Percentiles rank a stretch among this genome's conserved stretches.
These are phyloP conservation scores for Pycnonotus jocosus DNA, from an alignment of 2,113 vertebrate species.

Conservation along the genomic window DNA sequence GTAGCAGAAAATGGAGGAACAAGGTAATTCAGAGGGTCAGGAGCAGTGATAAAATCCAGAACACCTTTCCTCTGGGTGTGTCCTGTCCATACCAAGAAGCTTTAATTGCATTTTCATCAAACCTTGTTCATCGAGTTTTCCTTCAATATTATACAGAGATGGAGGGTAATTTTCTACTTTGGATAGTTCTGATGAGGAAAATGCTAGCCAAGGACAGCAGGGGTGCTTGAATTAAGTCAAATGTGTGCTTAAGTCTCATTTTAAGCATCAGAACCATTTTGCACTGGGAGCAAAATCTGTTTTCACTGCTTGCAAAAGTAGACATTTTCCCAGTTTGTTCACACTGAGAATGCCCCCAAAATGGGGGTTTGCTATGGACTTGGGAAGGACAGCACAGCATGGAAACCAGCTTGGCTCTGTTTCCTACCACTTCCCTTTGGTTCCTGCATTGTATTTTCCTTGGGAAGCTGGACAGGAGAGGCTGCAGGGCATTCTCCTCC, in stretches of 20 bases:
- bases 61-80: background rate
- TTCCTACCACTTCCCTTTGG: background rate
- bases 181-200: background rate
- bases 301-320: background rate
- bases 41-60: background rate
- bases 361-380: background rate
- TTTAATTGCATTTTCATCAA: background rate
- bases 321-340: background rate
- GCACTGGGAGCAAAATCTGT: background rate
- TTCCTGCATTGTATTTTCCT: background rate
- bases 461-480: background rate
- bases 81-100: background rate
- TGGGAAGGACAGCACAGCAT: background rate
- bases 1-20: background rate
- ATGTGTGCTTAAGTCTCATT: background rate
- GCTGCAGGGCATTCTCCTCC: accelerated
- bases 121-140: background rate
- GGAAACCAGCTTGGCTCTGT: background rate
- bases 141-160: background rate
- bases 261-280: background rate
- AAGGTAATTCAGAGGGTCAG: background rate
- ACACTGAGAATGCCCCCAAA: background rate
- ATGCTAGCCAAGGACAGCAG: background rate
- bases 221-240: background rate
- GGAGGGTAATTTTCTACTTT: background rate